Evolutionary conservation across 1,140 invertebrate species (phyloP), one percentile per base, ranked within the genome.

Genomic region (Heliconius nattereri): DNA sequence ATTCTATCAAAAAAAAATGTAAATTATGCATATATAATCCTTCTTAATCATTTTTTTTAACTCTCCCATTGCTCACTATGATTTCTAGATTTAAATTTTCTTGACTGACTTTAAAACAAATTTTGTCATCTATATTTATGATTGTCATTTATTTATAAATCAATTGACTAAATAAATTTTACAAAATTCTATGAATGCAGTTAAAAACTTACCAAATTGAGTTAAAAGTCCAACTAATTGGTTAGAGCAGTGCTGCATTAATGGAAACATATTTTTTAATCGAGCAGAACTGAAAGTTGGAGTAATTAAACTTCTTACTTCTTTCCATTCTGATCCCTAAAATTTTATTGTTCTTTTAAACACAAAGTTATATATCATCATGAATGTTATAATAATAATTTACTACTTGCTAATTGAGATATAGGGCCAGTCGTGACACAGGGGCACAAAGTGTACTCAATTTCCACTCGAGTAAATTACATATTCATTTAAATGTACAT

Each of bases 271-370:
- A 76, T 89, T 86, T 78, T 88, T 92, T 52, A 94, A 72, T n/a
- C 89, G 86, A 8, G 85, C 80, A 8, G 92, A 92, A 81, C 90
- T 94, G 73, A 92, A 94, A 2, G 90, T 85, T 37, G 92, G 92
- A 45, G 91, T 94, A 9, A 94, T 60, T 49, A 85, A 87, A 75
- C 90, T 92, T 9, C 92, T 83, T 19, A 94, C 89, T 23, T 81
- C 83, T 86, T 92, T 92, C 92, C 92, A 94, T 90, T 92, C 89
- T 71, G 81, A 66, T 11, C 90, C 89, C 91, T 94, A 19, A 78
- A 83, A 79, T 16, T 7, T 73, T 26, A 73, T 49, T n/a, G n/a
- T 66, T 5, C 13, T 66, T 66, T 57, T 3, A 23, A 71, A 71
- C 8, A 29, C 7, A 71, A 71, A 32, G 7, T 52, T 52, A 52